Evolutionary conservation across 2,113 vertebrate species (phyloP), one percentile per base, ranked within the genome.

Genomic region (Procavia capensis): DNA sequence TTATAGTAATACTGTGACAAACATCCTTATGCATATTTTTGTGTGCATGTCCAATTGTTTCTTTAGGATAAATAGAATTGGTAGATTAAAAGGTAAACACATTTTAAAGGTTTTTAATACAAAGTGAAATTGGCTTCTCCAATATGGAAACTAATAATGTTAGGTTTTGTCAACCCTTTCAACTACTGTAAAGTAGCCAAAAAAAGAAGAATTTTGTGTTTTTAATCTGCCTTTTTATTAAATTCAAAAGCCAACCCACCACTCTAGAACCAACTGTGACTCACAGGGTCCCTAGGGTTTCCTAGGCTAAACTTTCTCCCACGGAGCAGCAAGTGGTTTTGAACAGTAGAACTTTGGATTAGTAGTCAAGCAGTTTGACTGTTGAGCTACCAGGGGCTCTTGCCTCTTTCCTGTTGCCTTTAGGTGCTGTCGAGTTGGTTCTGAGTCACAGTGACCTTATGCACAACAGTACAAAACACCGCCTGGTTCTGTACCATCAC

Each of bases 101-200:
- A 85, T 81, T 87, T 87, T 81, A 92, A 93, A 83, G 22, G n/a
- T 41, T 92, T 88, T 59, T 83, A 54, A 80, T 68, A 87, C 25
- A 45, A 24, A 83, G 10, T 70, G 34, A 34, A 50, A 61, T 74
- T 96, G 75, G 19, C 34, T 50, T 86, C 66, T 47, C 17, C 5
- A 94, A 96, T 86, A 39, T 50, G 22, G 81, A 85, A 72, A 93
- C 87, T 61, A 95, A 78, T 63, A 91, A 24, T 24, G 8, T 27
- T 82, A 88, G 57, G 31, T 72, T 94, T 92, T 92, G 74, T 76
- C 80, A 80, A 14, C 89, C 79, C 47, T 93, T 90, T 84, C 85
- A 75, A 86, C 54, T 57, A 19, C 70, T 70, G 20, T 93, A 89
- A 93, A 64, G 76, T 27, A 80, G 88, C 22, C 61, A 79, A 10